Base-by-base conservation (phyloP, 2,797 vertebrate species). In the Galago senegalensis region DNA sequence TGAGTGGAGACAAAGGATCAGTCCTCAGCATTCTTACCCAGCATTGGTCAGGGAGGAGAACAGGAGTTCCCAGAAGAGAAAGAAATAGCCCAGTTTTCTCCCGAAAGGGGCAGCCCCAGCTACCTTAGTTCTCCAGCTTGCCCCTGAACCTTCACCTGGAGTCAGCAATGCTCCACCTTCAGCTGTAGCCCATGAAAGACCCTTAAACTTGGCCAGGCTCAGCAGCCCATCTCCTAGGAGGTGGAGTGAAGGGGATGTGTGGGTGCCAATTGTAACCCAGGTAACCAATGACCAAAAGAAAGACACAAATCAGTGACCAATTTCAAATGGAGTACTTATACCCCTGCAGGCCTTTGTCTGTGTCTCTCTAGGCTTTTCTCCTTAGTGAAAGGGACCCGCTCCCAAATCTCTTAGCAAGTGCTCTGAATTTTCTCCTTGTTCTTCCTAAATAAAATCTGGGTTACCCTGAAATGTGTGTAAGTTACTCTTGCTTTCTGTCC, bases 31-130 rank as follows among this genome's bases (percentile, higher is more conserved):
- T 18, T 69, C 49, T 81, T 34, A 40, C 23, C 31, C 43, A 56
- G 65, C 20, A 20, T 58, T 29, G 46, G 37, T 4, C 46, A 46
- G 13, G 25, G 21, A 3, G 6, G 23, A 72, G 1, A 91, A 77
- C 82, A 13, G 11, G 43, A 13, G 53, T 12, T 23, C 27, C 53
- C 21, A 56, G 70, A 83, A 25, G 63, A 69, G 46, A 40, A 18
- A 90, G 80, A 93, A 77, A 84, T 40, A n/a, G 76, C 61, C 5
- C 69, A 17, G 58, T 69, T 89, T 79, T 73, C 34, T 95, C 58
- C 40, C 90, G 25, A 80, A 95, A 94, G 40, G 69, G 61, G 34
- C 49, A 75, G 16, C 31, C 7, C 5, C 17, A 37, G 31, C 58
- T 65, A 6, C 31, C n/a, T 12, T 34, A 63, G 60, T 1, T 17